phyloP scores from a whole-genome alignment of 2,797 vertebrate species.

The Moxostoma hubbsi region DNA sequence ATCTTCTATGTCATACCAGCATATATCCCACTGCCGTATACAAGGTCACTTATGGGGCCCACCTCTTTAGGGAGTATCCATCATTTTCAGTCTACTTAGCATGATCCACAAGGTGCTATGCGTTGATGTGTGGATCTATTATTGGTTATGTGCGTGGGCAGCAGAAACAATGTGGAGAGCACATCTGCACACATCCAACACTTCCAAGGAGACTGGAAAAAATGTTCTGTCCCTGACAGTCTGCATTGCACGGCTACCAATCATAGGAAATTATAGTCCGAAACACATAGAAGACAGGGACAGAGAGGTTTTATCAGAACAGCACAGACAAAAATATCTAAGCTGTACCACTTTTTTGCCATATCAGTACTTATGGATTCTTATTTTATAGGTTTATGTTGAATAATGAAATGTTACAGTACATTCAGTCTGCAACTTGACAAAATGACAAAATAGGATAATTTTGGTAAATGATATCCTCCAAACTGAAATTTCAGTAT shows the following conservation, averaged over 20 bases:
- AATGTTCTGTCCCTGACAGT: not conserved
- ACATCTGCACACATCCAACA: conserved; percentile 32
- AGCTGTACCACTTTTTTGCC: not conserved
- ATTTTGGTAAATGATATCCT: no score
- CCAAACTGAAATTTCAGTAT: no score
- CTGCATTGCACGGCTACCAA: not conserved
- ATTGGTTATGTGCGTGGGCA: conserved; percentile 63
- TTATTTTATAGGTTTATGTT: not conserved
- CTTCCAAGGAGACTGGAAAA: conserved; percentile 11
- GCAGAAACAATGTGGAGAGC: conserved; percentile 40
- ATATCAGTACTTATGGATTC: not conserved
- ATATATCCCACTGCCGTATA: not conserved
- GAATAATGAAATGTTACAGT: not conserved
- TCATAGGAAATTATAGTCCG: not conserved
- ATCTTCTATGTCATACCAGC: conserved; percentile 22
- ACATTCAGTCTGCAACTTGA: no score
- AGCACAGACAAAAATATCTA: no score
- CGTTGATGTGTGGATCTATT: conserved; percentile 58
- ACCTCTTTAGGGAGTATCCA: conserved; percentile 24
- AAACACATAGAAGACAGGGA: not conserved
- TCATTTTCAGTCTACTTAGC: conserved; percentile 48
- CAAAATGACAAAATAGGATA: no score
- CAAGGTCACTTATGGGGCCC: not conserved
- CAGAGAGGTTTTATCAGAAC: not conserved
- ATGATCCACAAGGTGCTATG: conserved; percentile 29